A percentile compares a stretch with the other conserved stretches of the same genome.
Conservation (phyloP, 2,797 vertebrate genomes). For the Notamacropus eugenii region DNA sequence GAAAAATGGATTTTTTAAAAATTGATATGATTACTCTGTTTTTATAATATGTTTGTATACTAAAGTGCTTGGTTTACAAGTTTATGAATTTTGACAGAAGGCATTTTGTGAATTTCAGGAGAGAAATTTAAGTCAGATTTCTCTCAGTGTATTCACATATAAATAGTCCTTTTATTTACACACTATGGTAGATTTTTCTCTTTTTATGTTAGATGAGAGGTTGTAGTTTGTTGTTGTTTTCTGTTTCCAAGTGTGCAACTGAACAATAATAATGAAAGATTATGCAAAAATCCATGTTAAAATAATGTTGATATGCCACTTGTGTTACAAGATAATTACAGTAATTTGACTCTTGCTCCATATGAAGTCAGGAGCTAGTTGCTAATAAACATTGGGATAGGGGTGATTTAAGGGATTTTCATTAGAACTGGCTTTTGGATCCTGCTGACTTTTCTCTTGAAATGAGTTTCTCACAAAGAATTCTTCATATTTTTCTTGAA, state of each 20-base stretch:
- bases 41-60: constrained; percentile 76
- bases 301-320: constrained; percentile 87
- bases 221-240: constrained; percentile 84
- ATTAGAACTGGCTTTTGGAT: constrained; percentile 84
- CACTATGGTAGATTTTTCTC: constrained; percentile 73
- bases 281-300: constrained; percentile 83
- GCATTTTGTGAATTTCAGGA: constrained; percentile 14
- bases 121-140: constrained; percentile 76
- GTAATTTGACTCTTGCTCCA: constrained; percentile 87
- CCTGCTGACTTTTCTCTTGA: constrained; percentile 84
- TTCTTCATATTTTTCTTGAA: constrained; percentile 81
- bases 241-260: constrained; percentile 81
- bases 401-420: constrained; percentile 85
- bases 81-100: constrained; percentile 70
- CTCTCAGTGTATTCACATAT: constrained; percentile 76
- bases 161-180: constrained; percentile 73
- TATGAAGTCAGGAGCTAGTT: constrained; percentile 84
- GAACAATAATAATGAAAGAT: constrained; percentile 83
- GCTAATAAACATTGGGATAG: constrained; percentile 81
- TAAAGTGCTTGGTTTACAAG: constrained; percentile 66
- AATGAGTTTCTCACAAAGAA: constrained; percentile 79
- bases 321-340: constrained; percentile 85
- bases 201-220: constrained; percentile 76
- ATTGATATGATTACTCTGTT: constrained; percentile 75
- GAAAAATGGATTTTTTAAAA: constrained; percentile 74